These are phyloP conservation scores for Macrophya alboannulata DNA, from an alignment of 2,888 invertebrate genomes.

Conservation along the genomic window DNA sequence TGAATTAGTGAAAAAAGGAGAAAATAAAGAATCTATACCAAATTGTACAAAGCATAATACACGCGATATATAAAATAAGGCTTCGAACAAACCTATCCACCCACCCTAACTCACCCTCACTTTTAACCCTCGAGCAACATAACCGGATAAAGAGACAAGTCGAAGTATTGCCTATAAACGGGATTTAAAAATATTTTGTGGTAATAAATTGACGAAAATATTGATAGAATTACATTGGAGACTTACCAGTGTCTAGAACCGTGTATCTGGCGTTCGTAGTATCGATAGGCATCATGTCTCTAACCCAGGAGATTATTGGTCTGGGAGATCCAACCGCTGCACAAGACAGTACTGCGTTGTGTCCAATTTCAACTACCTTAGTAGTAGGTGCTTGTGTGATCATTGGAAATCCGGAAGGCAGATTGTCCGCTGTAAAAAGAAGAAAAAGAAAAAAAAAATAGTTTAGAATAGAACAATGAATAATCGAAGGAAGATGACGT, in stretches of 20 bases:
- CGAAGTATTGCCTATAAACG: neutral
- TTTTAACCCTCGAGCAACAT: neutral
- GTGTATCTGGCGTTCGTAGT: conserved; percentile 93
- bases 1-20: neutral
- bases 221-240: neutral
- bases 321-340: conserved; percentile 93
- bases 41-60: neutral
- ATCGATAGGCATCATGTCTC: conserved; percentile 95
- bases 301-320: conserved; percentile 95
- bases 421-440: conserved; percentile 88
- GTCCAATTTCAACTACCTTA: conserved; percentile 97
- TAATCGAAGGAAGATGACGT: neutral
- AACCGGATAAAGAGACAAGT: neutral
- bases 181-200: neutral
- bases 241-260: conserved; percentile 90
- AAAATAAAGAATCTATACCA: neutral
- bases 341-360: conserved; percentile 94
- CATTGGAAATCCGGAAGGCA: conserved; percentile 96
- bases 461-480: neutral
- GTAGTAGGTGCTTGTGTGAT: conserved; percentile 94
- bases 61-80: neutral
- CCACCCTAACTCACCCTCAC: neutral
- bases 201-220: neutral
- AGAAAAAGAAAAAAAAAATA: no score
- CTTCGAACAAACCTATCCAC: neutral